Evolutionary conservation across 2,888 invertebrate species (phyloP), one percentile per base, ranked within the genome.

Genomic region (Aphidoletes aphidimyza): DNA sequence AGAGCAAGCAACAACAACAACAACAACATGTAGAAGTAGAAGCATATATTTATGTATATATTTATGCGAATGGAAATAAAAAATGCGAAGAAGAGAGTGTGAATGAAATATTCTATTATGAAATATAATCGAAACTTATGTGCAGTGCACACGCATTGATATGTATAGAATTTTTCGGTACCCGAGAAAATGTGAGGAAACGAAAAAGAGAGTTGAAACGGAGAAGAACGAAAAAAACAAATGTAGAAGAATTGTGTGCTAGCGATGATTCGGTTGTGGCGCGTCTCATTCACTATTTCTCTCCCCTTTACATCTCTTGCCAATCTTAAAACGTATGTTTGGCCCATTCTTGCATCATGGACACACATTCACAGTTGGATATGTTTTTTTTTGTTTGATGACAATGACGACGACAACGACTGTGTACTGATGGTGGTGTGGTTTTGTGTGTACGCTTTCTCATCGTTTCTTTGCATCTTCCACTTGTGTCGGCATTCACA

Each of bases 31-130:
- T 19, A 69, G 14, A 69, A 30, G 30, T 30, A 1, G 30, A 69
- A n/a, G n/a, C n/a, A 30, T 69, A 47, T 47, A 69, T 69, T 30
- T 30, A 30, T 69, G 14, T 9, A 69, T 69, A 22, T 54, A 54
- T 54, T 54, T 54, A 54, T 54, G 54, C 26, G 54, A 54, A 14
- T 30, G 30, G n/a, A 69, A 30, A 69, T 69, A 30, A 30, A 69
- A 69, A 69, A 69, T 30, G 69, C 14, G 69, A 69, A 69, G 69
- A 17, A 81, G n/a, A 37, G 37, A 81, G 37, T 81, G 81, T 37
- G 37, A 81, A 81, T 81, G 81, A 81, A 81, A 81, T 81, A 81
- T 81, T 81, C 81, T 81, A 81, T 81, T 37, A 81, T 81, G 78
- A n/a, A 78, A 78, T 34, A 78, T 81, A 37, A 37, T 81, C 37